These are phyloP conservation scores for Brachionichthys hirsutus DNA, from an alignment of 2,113 vertebrate genomes.

Conservation along the genomic window DNA sequence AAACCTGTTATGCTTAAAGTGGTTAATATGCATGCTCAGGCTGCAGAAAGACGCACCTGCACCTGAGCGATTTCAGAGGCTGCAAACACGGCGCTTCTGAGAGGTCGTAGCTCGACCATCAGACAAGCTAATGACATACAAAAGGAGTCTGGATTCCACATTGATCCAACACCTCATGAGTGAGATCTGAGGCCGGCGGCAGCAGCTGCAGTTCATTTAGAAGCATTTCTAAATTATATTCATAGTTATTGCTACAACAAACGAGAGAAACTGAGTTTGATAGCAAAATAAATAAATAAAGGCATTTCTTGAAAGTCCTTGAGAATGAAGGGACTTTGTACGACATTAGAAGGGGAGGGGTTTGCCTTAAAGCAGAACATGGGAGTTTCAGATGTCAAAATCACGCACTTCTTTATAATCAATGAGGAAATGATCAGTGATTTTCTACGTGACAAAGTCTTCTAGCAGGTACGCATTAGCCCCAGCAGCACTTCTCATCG, in stretches of 20 bases:
- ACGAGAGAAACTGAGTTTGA: slow-evolving; percentile 27
- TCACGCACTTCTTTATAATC: no score
- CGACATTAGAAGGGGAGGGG: no score
- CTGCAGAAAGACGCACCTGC: slow-evolving; percentile 21
- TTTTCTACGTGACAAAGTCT: background rate
- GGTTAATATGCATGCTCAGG: slow-evolving; percentile 16
- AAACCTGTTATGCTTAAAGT: slow-evolving; percentile 10
- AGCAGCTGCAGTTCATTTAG: slow-evolving; percentile 53
- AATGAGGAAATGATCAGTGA: background rate
- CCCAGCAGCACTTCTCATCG: background rate
- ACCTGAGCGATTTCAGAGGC: slow-evolving; percentile 27
- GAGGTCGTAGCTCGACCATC: slow-evolving; percentile 41
- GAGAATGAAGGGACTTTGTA: background rate
- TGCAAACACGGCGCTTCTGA: slow-evolving; percentile 31
- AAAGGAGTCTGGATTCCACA: slow-evolving; percentile 60
- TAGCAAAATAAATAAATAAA: background rate
- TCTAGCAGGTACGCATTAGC: background rate
- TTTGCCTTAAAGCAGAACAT: no score
- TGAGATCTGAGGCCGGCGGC: slow-evolving; percentile 39
- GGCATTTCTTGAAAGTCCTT: slow-evolving; percentile 8
- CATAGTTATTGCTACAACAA: slow-evolving; percentile 36
- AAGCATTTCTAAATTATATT: slow-evolving; percentile 42
- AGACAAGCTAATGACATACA: slow-evolving; percentile 64
- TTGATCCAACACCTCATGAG: slow-evolving; percentile 66
- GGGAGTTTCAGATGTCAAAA: no score